Base-by-base conservation (phyloP, 2,797 vertebrate species). In the Lithobates sylvaticus region DNA sequence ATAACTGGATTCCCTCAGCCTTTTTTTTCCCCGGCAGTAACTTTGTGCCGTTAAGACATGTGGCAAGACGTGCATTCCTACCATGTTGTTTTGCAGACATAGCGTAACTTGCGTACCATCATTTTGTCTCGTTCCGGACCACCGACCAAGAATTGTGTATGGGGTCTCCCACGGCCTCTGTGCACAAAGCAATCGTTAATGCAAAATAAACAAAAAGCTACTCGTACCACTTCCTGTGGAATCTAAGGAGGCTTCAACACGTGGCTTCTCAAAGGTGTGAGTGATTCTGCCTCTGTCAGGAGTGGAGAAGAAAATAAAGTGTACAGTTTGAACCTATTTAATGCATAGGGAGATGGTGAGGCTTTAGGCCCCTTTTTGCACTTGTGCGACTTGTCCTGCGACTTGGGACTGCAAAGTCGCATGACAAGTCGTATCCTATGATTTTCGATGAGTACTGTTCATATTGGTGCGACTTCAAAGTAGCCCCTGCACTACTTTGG, bases 41-140 rank as follows among this genome's bases (percentile, higher is more conserved):
- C 32, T 36, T 21, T 10, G 23, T 42, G 70, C 23, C 32, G 70
- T 72, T 10, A 42, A 21, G 36, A 42, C 70, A 72, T 42, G 70
- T n/a, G 21, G 34, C 8, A 10, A 18, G 23, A 0, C 61, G 21
- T 9, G 3, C 70, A 72, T 72, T 72, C 70, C 70, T 71, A 26
- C 42, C 27, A 13, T 18, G 21, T n/a, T 69, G 1, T 54, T 42
- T 70, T n/a, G 70, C 70, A 39, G 34, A 12, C 36, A 2, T n/a
- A 21, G 36, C 29, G 3, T 36, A 16, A n/a, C 13, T 54, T 47
- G n/a, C 27, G 15, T 26, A 21, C 10, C 68, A 21, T 23, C 29
- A 68, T 39, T 34, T 34, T 72, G 68, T 54, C 67, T 81, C 5
- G 47, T 81, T 81, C 78, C 23, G 32, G 26, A 34, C 78, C 65